Percentiles rank a stretch among this genome's conserved stretches.
Evolutionary conservation across 1,140 invertebrate species (phyloP).

Genomic region (Pristionchus pacificus): DNA sequence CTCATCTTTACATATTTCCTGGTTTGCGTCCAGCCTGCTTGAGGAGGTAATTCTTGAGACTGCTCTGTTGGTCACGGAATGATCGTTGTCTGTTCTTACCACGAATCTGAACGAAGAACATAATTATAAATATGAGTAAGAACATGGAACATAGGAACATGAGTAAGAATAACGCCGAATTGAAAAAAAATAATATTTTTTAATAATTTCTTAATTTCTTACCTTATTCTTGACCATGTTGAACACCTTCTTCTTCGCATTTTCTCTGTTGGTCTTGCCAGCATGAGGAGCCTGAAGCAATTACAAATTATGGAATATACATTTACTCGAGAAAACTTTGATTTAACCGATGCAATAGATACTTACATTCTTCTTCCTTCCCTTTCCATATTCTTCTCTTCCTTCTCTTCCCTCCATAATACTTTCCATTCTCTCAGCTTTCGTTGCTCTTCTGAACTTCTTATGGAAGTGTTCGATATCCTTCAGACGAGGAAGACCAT

Average conservation of each 20-base stretch:
- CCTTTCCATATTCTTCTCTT: slow-evolving; percentile 40
- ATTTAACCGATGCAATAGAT: no score
- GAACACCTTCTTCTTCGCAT: slow-evolving; percentile 52
- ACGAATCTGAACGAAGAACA: slow-evolving; percentile 17
- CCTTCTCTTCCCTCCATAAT: slow-evolving; percentile 45
- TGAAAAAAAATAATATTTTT: no score
- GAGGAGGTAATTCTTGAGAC: slow-evolving; percentile 49
- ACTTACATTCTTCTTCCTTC: slow-evolving; percentile 47
- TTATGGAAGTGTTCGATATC: slow-evolving; percentile 57
- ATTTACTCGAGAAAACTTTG: no score
- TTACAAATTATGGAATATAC: background rate
- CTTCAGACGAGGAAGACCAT: slow-evolving; percentile 50
- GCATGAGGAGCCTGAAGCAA: slow-evolving; percentile 51
- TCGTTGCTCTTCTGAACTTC: slow-evolving; percentile 44
- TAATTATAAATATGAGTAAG: no score
- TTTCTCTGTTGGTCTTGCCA: slow-evolving; percentile 48
- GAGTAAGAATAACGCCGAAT: no score
- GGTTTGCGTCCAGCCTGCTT: slow-evolving; percentile 41
- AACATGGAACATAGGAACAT: no score
- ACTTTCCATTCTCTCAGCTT: slow-evolving; percentile 47
- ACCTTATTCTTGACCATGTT: slow-evolving; percentile 53
- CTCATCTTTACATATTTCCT: no score
- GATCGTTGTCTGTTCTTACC: slow-evolving; percentile 53
- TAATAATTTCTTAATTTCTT: no score
- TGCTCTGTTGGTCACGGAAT: slow-evolving; percentile 49